These are phyloP conservation scores for Eulacestoma nigropectus DNA, from an alignment of 2,113 vertebrate species.

Conservation along the genomic window DNA sequence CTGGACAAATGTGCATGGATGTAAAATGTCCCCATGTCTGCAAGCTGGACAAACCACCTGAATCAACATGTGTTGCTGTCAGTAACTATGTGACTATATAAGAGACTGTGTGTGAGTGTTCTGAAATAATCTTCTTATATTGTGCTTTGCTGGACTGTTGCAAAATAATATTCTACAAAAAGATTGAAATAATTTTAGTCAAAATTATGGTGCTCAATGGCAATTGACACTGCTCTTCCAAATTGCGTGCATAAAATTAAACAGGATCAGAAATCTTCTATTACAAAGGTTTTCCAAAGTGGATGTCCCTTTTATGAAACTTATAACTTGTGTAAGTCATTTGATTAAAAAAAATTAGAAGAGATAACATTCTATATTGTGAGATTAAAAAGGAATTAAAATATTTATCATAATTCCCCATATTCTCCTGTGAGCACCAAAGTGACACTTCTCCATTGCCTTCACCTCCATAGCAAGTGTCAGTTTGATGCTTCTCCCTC, in stretches of 20 bases:
- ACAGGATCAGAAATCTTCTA: background rate
- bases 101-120: background rate
- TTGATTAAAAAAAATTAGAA: background rate
- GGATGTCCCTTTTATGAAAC: background rate
- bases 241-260: background rate
- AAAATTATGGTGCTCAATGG: background rate
- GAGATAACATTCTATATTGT: background rate
- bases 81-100: background rate
- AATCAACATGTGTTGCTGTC: background rate
- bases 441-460: background rate
- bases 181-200: background rate
- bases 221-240: fast-evolving
- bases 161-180: background rate
- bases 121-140: background rate
- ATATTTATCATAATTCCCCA: background rate
- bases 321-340: background rate
- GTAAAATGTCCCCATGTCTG: background rate
- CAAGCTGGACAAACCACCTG: background rate
- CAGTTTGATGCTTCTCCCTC: background rate
- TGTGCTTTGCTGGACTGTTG: background rate
- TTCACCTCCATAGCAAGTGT: background rate
- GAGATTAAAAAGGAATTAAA: background rate
- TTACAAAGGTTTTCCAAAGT: background rate
- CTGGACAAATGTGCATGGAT: background rate
- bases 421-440: background rate